Conservation (phyloP, 2,888 invertebrate species). For the Busseola fusca region DNA sequence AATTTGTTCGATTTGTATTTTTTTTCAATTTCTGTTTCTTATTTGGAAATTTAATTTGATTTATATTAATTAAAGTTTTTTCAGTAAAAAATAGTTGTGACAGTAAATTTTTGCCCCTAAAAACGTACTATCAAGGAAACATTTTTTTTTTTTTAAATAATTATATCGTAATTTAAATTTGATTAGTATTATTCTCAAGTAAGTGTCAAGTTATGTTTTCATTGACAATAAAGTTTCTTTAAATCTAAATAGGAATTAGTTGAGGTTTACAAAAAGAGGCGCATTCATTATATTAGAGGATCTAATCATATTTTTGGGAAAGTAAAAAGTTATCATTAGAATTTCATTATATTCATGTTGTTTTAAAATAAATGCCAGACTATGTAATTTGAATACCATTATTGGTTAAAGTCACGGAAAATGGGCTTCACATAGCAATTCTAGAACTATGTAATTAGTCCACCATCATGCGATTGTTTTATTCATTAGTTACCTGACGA, state of each 20-base stretch:
- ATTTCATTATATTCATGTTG: background rate
- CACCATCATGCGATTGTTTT: background rate
- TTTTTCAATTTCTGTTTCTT: no score
- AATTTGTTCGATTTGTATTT: no score
- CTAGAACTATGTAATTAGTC: background rate
- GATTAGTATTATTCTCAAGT: no score
- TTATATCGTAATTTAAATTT: no score
- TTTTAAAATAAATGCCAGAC: background rate
- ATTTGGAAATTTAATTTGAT: no score
- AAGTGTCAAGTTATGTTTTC: no score
- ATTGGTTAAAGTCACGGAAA: background rate
- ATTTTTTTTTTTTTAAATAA: no score
- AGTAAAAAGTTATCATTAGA: background rate
- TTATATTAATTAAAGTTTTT: no score
- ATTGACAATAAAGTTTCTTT: no score
- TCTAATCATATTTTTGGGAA: background rate
- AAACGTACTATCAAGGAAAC: no score
- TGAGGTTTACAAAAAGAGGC: background rate
- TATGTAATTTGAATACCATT: background rate
- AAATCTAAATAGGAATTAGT: background rate
- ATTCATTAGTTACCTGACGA: background rate
- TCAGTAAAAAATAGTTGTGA: no score
- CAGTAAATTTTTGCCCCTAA: no score
- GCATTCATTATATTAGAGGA: background rate
- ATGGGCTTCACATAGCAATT: background rate